Conservation (phyloP, 2,113 vertebrate genomes). For the Cygnus atratus region DNA sequence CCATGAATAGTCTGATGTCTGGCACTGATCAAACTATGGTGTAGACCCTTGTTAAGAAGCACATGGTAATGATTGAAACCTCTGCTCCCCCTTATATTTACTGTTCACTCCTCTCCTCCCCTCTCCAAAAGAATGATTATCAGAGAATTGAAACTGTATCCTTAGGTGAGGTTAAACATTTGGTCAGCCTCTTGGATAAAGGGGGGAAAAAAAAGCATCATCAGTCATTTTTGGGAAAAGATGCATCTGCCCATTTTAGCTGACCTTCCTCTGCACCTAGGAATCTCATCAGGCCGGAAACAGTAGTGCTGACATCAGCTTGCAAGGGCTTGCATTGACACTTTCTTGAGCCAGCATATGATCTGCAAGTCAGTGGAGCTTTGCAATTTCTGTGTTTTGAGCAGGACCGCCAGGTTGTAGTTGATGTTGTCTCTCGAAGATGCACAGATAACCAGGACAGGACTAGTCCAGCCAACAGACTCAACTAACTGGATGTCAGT, state of each 20-base stretch:
- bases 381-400: neutral
- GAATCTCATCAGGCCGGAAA: neutral
- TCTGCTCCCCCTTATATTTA: neutral
- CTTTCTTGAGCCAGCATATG: neutral
- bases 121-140: neutral
- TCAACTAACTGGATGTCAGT: neutral
- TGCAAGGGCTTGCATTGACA: neutral
- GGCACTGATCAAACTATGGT: neutral
- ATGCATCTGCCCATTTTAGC: neutral
- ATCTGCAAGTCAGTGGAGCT: neutral
- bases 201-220: neutral
- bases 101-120: neutral
- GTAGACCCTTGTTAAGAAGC: neutral
- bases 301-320: neutral
- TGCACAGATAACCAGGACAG: neutral
- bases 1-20: neutral
- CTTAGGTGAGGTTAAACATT: conserved; percentile 10
- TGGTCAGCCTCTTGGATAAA: conserved; percentile 5
- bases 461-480: neutral
- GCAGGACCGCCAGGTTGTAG: neutral
- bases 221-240: neutral
- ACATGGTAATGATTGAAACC: neutral
- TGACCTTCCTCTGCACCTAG: neutral
- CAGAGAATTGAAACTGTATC: neutral
- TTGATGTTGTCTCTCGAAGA: neutral